Base-by-base conservation (phyloP, 2,888 invertebrate genomes). In the Scaptomyza reducta region DNA sequence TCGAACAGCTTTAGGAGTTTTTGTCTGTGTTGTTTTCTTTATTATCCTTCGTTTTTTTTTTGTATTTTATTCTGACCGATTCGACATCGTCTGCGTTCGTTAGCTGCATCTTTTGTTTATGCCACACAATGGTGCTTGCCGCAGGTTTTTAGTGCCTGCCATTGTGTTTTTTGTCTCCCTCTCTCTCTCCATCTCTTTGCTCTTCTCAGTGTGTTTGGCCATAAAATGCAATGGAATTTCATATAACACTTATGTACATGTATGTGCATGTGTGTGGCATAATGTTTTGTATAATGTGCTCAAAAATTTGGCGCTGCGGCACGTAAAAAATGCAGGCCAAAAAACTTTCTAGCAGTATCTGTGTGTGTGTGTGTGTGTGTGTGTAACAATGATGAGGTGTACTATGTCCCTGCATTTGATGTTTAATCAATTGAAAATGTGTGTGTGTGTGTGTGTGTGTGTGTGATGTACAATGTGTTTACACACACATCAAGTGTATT, bases 191-290 rank as follows among this genome's bases (percentile, higher is more conserved):
- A 13, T 0, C 25, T 44, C 59, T 63, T 53, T 55, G 56, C 46
- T 35, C 13, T 35, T n/a, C 38, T 14, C 40, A 10, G 10, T 40
- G 3, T 40, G 40, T 40, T 33, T 66, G 74, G 59, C 72, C 74
- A 83, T 84, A 86, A 85, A 83, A 83, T 85, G 84, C 87, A 84
- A 80, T 86, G 86, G 84, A 86, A 86, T 84, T 84, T 81, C 74
- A 77, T 84, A 86, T 74, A 66, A 44, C 59, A 73, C 65, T 63
- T 70, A 64, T 67, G 65, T 66, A 64, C 62, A 59, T 68, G 38
- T 25, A 25, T 25, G 11, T 25, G 13, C 27, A 10, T 45, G 9
- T 45, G 64, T 77, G 70, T 18, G 47, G 59, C 65, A 75, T 85
- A 63, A 82, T 79, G 85, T 73, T 72, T 70, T 73, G 64, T 71